phyloP scores from a whole-genome alignment of 2,113 vertebrate genomes.

The Oenanthe melanoleuca region DNA sequence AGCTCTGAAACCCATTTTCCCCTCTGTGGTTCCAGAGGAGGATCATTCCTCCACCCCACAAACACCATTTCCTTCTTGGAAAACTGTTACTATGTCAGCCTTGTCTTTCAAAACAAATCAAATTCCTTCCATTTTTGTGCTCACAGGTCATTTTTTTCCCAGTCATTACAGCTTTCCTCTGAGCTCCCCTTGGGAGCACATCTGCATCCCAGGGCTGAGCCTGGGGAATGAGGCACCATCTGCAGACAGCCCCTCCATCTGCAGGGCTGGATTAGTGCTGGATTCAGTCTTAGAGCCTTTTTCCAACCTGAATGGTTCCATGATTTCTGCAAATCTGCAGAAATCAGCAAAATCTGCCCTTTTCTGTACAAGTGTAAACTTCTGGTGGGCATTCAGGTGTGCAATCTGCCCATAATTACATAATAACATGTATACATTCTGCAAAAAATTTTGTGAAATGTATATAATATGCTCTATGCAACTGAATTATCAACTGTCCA shows the following conservation, averaged over 20 bases:
- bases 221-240: background rate
- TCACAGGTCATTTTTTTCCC: background rate
- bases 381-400: background rate
- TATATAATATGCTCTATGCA: background rate
- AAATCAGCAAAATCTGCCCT: background rate
- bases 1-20: fast-evolving
- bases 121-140: background rate
- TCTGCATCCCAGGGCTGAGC: background rate
- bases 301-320: background rate
- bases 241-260: fast-evolving
- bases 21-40: fast-evolving
- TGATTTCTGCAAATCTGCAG: background rate
- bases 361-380: fast-evolving
- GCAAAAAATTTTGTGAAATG: background rate
- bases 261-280: background rate
- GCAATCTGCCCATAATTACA: too few species aligned
- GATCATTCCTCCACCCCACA: fast-evolving
- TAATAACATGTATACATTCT: background rate
- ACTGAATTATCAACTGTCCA: background rate
- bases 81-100: background rate
- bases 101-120: background rate
- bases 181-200: background rate
- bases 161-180: background rate
- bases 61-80: background rate
- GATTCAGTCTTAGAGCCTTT: background rate